These are phyloP conservation scores for Porphyrio hochstetteri DNA, from an alignment of 2,113 vertebrate genomes.

Conservation along the genomic window DNA sequence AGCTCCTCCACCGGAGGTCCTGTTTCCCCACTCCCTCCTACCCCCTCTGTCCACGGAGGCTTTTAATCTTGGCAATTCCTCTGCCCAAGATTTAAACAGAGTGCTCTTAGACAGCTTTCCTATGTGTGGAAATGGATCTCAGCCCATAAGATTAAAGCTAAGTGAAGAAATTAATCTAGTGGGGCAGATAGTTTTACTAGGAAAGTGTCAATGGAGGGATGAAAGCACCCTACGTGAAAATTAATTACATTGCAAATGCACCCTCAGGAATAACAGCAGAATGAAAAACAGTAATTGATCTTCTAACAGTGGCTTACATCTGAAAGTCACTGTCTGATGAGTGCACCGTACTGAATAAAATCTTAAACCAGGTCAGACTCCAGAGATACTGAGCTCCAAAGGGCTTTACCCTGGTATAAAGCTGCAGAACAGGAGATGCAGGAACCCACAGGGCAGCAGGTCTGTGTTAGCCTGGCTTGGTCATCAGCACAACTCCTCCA, in stretches of 20 bases:
- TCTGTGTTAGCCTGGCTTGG: neutral
- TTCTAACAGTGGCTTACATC: neutral
- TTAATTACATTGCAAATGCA: conserved; percentile 49
- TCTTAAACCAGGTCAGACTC: conserved; percentile 37
- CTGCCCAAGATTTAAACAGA: neutral
- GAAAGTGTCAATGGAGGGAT: neutral
- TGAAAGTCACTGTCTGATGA: conserved; percentile 12
- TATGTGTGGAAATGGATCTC: neutral
- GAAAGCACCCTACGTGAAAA: conserved; percentile 40
- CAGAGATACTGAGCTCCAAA: neutral
- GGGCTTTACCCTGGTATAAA: neutral
- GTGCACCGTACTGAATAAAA: neutral
- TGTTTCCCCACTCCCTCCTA: neutral
- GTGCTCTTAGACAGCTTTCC: neutral
- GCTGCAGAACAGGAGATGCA: neutral
- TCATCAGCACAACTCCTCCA: neutral
- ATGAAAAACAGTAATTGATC: conserved; percentile 39
- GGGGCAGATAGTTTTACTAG: neutral
- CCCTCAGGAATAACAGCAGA: conserved; percentile 19
- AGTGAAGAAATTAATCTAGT: conserved; percentile 14
- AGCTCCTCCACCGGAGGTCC: neutral
- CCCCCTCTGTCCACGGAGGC: neutral
- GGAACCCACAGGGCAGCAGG: neutral
- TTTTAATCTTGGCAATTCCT: neutral
- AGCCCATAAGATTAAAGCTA: conserved; percentile 4